Conservation (phyloP, 1,140 invertebrate species). For the Tenebrio molitor region DNA sequence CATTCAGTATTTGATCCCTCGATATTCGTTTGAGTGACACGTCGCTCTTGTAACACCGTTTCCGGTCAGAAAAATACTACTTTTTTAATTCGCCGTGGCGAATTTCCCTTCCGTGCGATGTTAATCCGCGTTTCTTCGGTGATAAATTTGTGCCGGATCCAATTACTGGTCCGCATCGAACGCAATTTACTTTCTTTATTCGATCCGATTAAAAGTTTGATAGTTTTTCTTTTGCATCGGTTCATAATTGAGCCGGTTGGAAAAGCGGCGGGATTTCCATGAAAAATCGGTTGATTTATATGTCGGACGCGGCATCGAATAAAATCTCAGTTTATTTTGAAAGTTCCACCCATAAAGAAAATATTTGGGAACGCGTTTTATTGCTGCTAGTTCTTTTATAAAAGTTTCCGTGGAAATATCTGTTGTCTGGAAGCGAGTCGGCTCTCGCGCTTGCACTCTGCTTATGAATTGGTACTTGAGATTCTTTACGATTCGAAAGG, state of each 20-base stretch:
- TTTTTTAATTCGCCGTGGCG: too few relatives aligned
- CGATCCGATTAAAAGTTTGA: slow-evolving; percentile 22
- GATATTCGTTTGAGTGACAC: too few relatives aligned
- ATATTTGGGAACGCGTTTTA: slow-evolving; percentile 13
- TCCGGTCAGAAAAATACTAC: too few relatives aligned
- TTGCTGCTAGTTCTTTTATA: slow-evolving; percentile 16
- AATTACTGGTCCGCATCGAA: slow-evolving; percentile 6
- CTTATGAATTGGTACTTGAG: slow-evolving; percentile 11
- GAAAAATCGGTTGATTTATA: slow-evolving; percentile 25
- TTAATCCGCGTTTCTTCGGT: slow-evolving; percentile 18
- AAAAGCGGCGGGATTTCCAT: background rate
- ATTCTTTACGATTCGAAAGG: slow-evolving; percentile 10
- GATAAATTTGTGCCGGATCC: slow-evolving; percentile 32
- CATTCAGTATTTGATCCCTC: too few relatives aligned
- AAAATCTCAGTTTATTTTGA: slow-evolving; percentile 9
- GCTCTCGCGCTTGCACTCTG: slow-evolving; percentile 8
- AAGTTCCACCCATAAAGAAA: slow-evolving; percentile 5
- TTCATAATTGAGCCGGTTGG: background rate
- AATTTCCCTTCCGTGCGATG: background rate
- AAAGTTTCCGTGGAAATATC: slow-evolving; percentile 5
- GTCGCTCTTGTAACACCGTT: too few relatives aligned
- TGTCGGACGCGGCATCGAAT: background rate
- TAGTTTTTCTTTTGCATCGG: background rate
- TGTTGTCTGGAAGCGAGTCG: background rate
- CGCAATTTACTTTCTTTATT: slow-evolving; percentile 30